These are phyloP conservation scores for Heliothis subflexa DNA, from an alignment of 1,140 invertebrate species.

Conservation along the genomic window DNA sequence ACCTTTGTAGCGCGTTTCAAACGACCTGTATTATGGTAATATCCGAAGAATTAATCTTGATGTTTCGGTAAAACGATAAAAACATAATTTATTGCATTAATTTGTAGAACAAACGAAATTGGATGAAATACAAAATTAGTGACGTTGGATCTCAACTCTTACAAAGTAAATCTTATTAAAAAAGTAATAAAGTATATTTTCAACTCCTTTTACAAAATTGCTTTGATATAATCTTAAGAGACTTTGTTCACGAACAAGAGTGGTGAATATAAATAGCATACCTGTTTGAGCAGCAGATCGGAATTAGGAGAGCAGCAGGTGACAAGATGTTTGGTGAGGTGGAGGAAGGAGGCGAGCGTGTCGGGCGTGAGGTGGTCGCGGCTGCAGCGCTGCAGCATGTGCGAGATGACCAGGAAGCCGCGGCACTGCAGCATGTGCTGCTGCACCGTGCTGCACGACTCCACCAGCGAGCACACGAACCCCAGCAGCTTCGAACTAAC, in stretches of 20 bases:
- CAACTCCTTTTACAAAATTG: slow-evolving; percentile 21
- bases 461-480: slow-evolving; percentile 98
- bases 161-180: slow-evolving; percentile 35
- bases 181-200: slow-evolving; percentile 33
- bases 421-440: slow-evolving; percentile 99
- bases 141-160: slow-evolving; percentile 30
- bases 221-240: slow-evolving; percentile 11
- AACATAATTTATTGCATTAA: slow-evolving; percentile 49
- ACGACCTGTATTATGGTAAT: slow-evolving; percentile 50
- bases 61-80: slow-evolving; percentile 44
- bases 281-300: slow-evolving; percentile 97
- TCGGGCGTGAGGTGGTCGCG: slow-evolving; percentile 97
- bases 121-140: slow-evolving; percentile 35
- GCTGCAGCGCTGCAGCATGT: slow-evolving; percentile 97
- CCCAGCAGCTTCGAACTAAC: slow-evolving; percentile 97
- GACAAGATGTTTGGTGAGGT: slow-evolving; percentile 98
- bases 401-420: slow-evolving; percentile 99
- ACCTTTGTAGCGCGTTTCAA: slow-evolving; percentile 45
- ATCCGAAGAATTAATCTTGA: slow-evolving; percentile 49
- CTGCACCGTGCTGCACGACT: slow-evolving; percentile 98
- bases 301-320: slow-evolving; percentile 97
- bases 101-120: slow-evolving; percentile 43
- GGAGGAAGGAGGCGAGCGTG: slow-evolving; percentile 96
- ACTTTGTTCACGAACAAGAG: neutral
- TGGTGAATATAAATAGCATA: slow-evolving; percentile 76